phyloP scores from a whole-genome alignment of 2,888 invertebrate species.

The Empis stercorea region DNA sequence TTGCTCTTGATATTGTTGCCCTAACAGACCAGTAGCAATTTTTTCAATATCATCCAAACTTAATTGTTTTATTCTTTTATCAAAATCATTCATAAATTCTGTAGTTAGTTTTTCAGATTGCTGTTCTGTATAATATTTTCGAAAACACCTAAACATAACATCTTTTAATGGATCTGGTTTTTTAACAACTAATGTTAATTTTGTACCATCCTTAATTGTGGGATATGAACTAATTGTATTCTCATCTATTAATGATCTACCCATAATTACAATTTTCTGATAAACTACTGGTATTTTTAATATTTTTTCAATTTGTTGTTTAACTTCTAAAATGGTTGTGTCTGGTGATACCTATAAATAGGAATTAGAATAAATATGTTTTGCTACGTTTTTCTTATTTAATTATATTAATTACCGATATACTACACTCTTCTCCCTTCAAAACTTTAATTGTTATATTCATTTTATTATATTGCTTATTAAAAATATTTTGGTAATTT shows the following conservation, averaged over 20 bases:
- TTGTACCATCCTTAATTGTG: constrained; percentile 60
- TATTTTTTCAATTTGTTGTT: constrained; percentile 48
- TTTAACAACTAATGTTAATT: constrained; percentile 56
- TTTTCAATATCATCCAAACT: constrained; percentile 34
- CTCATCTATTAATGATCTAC: constrained; percentile 58
- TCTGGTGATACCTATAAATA: constrained; percentile 39
- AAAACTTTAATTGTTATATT: neutral
- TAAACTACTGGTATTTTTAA: constrained; percentile 53
- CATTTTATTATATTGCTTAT: neutral
- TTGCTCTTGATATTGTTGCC: no score
- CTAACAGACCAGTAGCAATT: constrained; percentile 19
- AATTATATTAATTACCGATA: neutral
- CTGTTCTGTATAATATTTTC: constrained; percentile 45
- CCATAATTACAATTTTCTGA: constrained; percentile 58
- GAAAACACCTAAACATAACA: constrained; percentile 44
- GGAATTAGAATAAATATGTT: no score
- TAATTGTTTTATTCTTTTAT: constrained; percentile 25
- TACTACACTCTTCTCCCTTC: neutral
- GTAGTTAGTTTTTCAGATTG: constrained; percentile 41
- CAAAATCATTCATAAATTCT: constrained; percentile 31
- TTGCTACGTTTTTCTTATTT: no score
- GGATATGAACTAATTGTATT: constrained; percentile 56
- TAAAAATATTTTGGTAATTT: no score
- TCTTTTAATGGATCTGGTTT: constrained; percentile 50
- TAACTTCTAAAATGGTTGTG: constrained; percentile 53